Evolutionary conservation across 2,888 invertebrate species (phyloP), one percentile per base, ranked within the genome.

Genomic region (Sthenelais limicola): DNA sequence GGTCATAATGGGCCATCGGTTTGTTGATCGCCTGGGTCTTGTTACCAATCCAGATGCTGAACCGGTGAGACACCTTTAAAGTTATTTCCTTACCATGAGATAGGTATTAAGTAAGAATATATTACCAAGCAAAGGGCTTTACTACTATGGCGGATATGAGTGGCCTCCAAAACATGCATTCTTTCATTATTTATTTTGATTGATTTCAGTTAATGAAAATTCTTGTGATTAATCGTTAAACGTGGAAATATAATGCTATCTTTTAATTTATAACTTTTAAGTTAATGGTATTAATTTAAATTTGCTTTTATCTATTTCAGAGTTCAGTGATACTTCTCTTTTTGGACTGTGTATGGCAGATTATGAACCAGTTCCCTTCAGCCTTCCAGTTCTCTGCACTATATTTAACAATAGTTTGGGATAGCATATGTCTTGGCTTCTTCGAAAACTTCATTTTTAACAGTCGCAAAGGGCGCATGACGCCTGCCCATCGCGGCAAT

Each of bases 371-470:
- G 89, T 95, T 92, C 88, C 96, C 96, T 0, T 91, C 92, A 0
- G 92, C 93, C 80, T 97, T 98, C 89, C 94, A 96, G 89, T 96
- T 94, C 89, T 93, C 95, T 24, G 95, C 96, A 89, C 94, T 94
- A 0, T 96, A 96, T 88, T 91, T 98, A 79, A 95, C 95, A 0
- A 93, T 95, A 0, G 87, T 98, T 32, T 97, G 97, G 96, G 97
- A 98, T 88, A 91, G 93, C 35, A 92, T 93, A 18, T 94, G 95
- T 82, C 91, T 95, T 80, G 94, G 96, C 15, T 90, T 97, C 68
- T 96, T 96, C 84, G 95, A 96, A 81, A 96, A 96, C 47, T 97
- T 97, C 89, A 91, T 97, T 74, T 97, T 97, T 85, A 95, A 96
- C 88, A 93, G 92, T 80, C 93, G 94, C 78, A 90, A 92, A 78